Percentiles rank a stretch among this genome's conserved stretches.
phyloP scores from a whole-genome alignment of 2,888 invertebrate species.

The Ischnura elegans region DNA sequence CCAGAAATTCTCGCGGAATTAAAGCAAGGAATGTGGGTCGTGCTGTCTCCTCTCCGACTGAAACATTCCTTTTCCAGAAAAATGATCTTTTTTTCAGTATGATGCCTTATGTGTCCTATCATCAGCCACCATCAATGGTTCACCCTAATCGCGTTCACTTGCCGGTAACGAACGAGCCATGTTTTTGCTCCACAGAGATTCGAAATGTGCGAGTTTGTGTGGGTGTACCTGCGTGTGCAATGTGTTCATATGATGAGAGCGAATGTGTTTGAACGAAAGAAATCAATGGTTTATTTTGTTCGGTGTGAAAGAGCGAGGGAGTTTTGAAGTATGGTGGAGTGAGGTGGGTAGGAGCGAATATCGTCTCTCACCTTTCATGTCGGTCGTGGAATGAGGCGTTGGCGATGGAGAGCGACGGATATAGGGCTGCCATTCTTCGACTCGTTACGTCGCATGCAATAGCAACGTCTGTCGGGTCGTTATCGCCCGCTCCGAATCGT shows the following conservation, averaged over 20 bases:
- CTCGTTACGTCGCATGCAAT: no score
- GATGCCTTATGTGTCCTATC: no score
- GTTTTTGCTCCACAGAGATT: constrained; percentile 1
- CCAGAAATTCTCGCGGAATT: constrained; percentile 12
- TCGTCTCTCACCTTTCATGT: not conserved
- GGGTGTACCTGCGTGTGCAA: not conserved
- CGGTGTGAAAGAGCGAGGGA: not conserved
- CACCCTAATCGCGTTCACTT: not conserved
- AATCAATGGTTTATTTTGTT: constrained; percentile 56
- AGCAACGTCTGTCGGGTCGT: no score
- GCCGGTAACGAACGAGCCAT: not conserved
- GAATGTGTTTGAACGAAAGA: not conserved
- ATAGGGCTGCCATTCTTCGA: no score
- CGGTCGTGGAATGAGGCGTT: not conserved
- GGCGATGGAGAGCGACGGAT: not conserved
- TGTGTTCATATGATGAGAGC: not conserved
- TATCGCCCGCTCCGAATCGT: no score
- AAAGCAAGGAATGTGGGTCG: constrained; percentile 58
- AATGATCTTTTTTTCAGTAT: no score
- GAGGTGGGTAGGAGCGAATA: constrained; percentile 4
- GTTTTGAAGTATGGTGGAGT: not conserved
- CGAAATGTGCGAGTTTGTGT: constrained; percentile 24
- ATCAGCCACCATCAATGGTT: not conserved
- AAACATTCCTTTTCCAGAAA: not conserved
- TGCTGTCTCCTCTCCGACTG: not conserved